phyloP scores from a whole-genome alignment of 2,113 vertebrate species.

The Willisornis vidua region DNA sequence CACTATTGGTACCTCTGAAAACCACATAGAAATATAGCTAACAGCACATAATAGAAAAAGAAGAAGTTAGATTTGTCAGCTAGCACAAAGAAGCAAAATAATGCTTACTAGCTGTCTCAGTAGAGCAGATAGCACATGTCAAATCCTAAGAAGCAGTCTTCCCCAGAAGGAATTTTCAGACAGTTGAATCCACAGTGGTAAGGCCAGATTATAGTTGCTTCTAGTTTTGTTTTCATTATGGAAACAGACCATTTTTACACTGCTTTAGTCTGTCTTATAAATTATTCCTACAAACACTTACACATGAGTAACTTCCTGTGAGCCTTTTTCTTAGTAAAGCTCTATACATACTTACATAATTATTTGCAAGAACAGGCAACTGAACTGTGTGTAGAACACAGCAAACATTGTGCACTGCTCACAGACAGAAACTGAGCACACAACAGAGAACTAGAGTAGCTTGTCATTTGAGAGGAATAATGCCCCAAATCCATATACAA shows the following conservation, averaged over 20 bases:
- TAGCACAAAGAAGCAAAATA: neutral
- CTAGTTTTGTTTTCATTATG: neutral
- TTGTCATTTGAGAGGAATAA: conserved; percentile 3
- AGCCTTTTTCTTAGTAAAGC: neutral
- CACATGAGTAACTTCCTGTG: neutral
- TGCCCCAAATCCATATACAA: neutral
- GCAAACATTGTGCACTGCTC: neutral
- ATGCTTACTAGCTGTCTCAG: neutral
- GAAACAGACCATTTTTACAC: neutral
- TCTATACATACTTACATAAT: neutral
- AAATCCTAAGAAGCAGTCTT: neutral
- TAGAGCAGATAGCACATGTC: neutral
- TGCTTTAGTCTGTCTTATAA: neutral
- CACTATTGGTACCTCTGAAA: neutral
- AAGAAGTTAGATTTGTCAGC: neutral
- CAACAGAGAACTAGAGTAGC: neutral
- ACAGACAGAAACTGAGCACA: neutral
- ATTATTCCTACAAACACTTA: neutral
- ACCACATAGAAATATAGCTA: neutral
- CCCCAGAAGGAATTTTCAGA: neutral
- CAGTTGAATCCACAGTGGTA: neutral
- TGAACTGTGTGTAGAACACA: neutral
- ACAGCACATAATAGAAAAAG: neutral
- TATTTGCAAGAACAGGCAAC: neutral
- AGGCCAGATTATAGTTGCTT: neutral